phyloP scores from a whole-genome alignment of 1,140 invertebrate genomes.

The Tachypleus tridentatus region DNA sequence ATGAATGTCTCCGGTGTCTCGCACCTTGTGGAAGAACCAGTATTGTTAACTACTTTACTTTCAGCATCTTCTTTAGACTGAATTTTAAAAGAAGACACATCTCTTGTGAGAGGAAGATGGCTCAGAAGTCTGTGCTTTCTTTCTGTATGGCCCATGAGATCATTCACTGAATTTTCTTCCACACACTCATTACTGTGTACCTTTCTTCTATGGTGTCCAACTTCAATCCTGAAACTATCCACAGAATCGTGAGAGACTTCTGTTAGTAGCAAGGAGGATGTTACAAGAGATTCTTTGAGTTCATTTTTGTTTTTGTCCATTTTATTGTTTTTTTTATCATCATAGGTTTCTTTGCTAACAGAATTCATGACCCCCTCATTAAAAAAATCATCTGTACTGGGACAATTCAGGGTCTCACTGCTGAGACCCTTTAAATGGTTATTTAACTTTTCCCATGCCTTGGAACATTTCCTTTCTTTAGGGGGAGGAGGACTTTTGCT shows the following conservation, averaged over 20 bases:
- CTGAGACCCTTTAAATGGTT: conserved; percentile 14
- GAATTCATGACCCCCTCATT: conserved; percentile 9
- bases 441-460: conserved; percentile 13
- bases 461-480: conserved; percentile 13
- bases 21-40: no score
- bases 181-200: not conserved
- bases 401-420: conserved; percentile 18
- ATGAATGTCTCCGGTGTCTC: no score
- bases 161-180: not conserved
- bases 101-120: no score
- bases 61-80: no score
- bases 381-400: conserved; percentile 11
- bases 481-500: conserved; percentile 24
- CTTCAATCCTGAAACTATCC: not conserved
- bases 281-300: not conserved
- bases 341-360: not conserved
- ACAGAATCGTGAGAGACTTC: not conserved
- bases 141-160: conserved; percentile 9
- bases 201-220: not conserved
- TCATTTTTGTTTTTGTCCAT: not conserved
- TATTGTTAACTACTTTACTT: no score
- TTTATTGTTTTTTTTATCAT: not conserved
- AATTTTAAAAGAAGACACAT: no score
- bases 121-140: conserved; percentile 4
- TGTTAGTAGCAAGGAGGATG: not conserved